These are phyloP conservation scores for Spodoptera picta DNA, from an alignment of 2,888 invertebrate genomes.

Conservation along the genomic window DNA sequence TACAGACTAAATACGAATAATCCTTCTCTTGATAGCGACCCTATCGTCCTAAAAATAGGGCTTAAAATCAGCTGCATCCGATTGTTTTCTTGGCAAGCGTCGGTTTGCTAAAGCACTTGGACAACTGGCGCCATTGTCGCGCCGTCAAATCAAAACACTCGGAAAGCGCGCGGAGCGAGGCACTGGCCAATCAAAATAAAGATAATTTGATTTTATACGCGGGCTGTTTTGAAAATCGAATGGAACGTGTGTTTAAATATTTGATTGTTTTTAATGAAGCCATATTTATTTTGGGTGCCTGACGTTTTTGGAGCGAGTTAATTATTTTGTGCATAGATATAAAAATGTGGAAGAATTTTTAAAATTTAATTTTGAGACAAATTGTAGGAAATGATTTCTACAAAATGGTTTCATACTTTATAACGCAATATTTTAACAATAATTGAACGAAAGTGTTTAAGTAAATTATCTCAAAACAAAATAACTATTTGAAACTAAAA, in stretches of 20 bases:
- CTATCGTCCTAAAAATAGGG: conserved; percentile 7
- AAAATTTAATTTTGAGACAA: too few relatives aligned
- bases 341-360: too few relatives aligned
- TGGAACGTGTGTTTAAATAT: conserved; percentile 45
- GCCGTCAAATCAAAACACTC: conserved; percentile 83
- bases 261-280: conserved; percentile 25
- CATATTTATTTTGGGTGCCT: not conserved
- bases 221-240: conserved; percentile 76
- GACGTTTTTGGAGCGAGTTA: not conserved
- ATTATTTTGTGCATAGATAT: too few relatives aligned
- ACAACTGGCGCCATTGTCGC: conserved; percentile 80
- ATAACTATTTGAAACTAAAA: too few relatives aligned
- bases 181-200: conserved; percentile 84
- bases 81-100: conserved; percentile 57
- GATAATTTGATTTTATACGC: conserved; percentile 79
- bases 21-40: conserved; percentile 39
- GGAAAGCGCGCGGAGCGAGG: conserved; percentile 70
- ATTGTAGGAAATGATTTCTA: too few relatives aligned
- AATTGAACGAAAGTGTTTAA: too few relatives aligned
- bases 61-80: conserved; percentile 30
- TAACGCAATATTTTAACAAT: too few relatives aligned
- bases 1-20: conserved; percentile 46
- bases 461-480: too few relatives aligned
- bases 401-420: too few relatives aligned
- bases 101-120: conserved; percentile 81